Evolutionary conservation across 1,140 invertebrate species (phyloP).

Genomic region (Diabrotica virgifera): DNA sequence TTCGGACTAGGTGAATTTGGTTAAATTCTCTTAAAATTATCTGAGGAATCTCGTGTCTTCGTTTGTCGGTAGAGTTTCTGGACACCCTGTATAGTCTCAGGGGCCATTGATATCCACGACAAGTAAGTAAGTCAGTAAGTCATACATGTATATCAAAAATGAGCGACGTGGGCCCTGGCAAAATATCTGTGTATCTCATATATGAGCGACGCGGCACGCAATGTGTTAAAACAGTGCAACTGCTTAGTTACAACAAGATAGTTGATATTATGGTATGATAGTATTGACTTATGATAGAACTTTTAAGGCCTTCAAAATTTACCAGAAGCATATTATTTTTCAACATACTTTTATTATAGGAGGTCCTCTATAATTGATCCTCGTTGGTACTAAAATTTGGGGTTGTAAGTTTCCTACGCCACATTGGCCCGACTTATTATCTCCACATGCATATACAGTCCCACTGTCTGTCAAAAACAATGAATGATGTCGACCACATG

Average conservation of each 20-base stretch:
- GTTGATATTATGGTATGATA: neutral
- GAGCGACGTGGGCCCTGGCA: too few relatives aligned
- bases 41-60: too few relatives aligned
- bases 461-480: constrained; percentile 85
- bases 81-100: too few relatives aligned
- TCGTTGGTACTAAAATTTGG: constrained; percentile 67
- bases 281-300: constrained; percentile 3
- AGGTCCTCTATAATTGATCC: constrained; percentile 61
- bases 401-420: constrained; percentile 75
- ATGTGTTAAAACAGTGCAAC: neutral
- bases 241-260: neutral
- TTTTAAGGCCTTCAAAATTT: constrained; percentile 14
- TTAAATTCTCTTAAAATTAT: too few relatives aligned
- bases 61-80: too few relatives aligned
- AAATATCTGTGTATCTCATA: too few relatives aligned
- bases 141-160: too few relatives aligned
- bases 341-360: constrained; percentile 48
- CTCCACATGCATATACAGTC: constrained; percentile 81
- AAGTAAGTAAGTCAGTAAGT: too few relatives aligned
- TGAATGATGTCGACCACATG: constrained; percentile 84
- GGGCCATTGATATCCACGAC: too few relatives aligned
- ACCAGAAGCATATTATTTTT: neutral
- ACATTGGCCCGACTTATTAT: constrained; percentile 89
- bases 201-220: too few relatives aligned
- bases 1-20: too few relatives aligned